Evolutionary conservation across 2,113 vertebrate genomes (phyloP).

Genomic region (Vimba vimba): DNA sequence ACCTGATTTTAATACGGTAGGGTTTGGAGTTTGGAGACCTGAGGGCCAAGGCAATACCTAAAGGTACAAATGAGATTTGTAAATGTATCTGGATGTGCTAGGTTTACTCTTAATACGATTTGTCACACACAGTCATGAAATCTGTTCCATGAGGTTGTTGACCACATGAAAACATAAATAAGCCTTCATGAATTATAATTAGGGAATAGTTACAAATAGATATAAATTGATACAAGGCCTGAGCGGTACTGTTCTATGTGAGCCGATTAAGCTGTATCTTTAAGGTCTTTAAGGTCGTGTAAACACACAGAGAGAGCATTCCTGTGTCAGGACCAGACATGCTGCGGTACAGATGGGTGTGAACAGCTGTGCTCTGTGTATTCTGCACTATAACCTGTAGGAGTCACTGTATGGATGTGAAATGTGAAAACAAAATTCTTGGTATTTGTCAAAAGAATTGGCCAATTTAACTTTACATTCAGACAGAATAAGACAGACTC

Average conservation of each 20-base stretch:
- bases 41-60: neutral
- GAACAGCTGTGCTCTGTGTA: conserved; percentile 15
- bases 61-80: neutral
- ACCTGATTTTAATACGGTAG: conserved; percentile 41
- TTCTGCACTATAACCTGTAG: neutral
- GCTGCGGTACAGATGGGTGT: conserved; percentile 25
- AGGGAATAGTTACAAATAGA: neutral
- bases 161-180: neutral
- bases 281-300: conserved; percentile 1
- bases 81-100: neutral
- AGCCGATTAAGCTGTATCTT: neutral
- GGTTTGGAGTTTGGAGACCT: neutral
- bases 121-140: neutral
- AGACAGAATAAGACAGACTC: neutral
- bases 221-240: neutral
- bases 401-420: conserved; percentile 36
- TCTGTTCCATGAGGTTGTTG: neutral
- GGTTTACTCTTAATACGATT: conserved; percentile 8
- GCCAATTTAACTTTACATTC: neutral
- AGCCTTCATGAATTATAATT: neutral
- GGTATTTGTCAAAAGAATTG: conserved; percentile 12
- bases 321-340: conserved; percentile 61
- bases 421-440: conserved; percentile 9
- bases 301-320: conserved; percentile 61
- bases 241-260: neutral